Evolutionary conservation across 2,113 vertebrate genomes (phyloP), one percentile per base, ranked within the genome.

Genomic region (Tamias sibiricus): DNA sequence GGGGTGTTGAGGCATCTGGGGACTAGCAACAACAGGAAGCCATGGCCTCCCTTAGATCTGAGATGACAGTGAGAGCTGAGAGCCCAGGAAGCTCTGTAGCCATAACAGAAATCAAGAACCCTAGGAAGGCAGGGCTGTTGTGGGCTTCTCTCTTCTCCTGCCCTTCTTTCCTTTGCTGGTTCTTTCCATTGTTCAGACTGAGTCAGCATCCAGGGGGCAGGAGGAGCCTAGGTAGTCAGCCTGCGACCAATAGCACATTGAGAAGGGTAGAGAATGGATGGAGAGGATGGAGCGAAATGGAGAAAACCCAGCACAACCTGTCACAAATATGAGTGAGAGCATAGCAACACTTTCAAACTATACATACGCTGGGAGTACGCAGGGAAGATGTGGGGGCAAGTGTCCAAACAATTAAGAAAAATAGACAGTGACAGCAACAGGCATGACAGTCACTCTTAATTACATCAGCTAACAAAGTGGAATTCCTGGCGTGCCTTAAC

Each of bases 401-500:
- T 66, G 59, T 69, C 76, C 91, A 92, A 82, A 93, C 71, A 85
- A 59, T 75, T 75, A 57, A 68, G 59, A 76, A 64, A 96, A 93
- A 68, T 49, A 97, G 87, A 64, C 59, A 75, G 44, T 69, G 83
- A 95, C 87, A 57, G 54, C 77, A 32, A 79, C 5, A 57, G 87
- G 92, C 90, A 75, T 40, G n/a, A 71, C 87, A 91, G 77, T 47
- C 82, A 47, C 47, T 95, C 85, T 94, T 90, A 95, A 96, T 87
- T 97, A 54, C 69, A 83, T 14, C 35, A 68, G n/a, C 90, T 94
- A 89, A 94, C 49, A 40, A 96, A 94, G 74, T 57, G 52, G 89
- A 79, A 84, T 76, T 94, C 93, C 87, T 97, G 97, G 97, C 97
- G 92, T 69, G 86, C 64, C 44, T 95, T 88, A 49, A 80, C 92